Evolutionary conservation across 2,113 vertebrate species (phyloP).

Genomic region (Dermatemys mawii): DNA sequence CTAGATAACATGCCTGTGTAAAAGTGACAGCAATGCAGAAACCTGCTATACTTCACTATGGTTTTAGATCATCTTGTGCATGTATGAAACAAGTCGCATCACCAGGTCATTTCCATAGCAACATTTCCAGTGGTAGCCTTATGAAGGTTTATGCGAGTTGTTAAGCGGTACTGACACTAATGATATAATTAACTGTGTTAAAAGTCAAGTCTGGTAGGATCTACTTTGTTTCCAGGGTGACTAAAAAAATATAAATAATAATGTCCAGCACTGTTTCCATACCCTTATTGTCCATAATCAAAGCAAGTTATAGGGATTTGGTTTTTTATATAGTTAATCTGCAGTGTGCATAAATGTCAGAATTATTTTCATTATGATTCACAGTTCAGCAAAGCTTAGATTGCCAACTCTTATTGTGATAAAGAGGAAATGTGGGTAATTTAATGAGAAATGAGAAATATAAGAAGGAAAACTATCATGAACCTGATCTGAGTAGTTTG

Average conservation of each 20-base stretch:
- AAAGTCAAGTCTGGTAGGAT: slow-evolving; percentile 60
- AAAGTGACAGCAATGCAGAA: rapidly evolving
- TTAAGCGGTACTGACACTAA: slow-evolving; percentile 56
- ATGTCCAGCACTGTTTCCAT: slow-evolving; percentile 12
- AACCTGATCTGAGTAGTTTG: not conserved
- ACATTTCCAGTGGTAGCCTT: not conserved
- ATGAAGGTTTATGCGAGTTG: not conserved
- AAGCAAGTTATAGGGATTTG: not conserved
- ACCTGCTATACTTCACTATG: not conserved
- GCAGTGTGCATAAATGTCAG: not conserved
- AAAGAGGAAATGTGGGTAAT: not conserved
- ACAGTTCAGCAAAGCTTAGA: rapidly evolving
- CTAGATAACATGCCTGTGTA: not conserved
- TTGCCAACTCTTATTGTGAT: rapidly evolving
- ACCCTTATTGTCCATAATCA: not conserved
- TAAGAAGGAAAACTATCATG: not conserved
- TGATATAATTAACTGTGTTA: slow-evolving; percentile 67
- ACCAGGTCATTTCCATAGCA: slow-evolving; percentile 12
- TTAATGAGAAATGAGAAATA: not conserved
- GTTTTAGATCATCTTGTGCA: not conserved
- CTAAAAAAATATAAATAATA: slow-evolving; percentile 15
- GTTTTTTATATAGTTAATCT: not conserved
- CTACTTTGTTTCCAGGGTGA: slow-evolving; percentile 73
- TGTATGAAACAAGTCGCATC: rapidly evolving
- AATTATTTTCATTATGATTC: not conserved